A percentile compares a stretch with the other conserved stretches of the same genome.
Evolutionary conservation across 1,140 invertebrate genomes (phyloP).

Genomic region (Dendrolimus kikuchii): DNA sequence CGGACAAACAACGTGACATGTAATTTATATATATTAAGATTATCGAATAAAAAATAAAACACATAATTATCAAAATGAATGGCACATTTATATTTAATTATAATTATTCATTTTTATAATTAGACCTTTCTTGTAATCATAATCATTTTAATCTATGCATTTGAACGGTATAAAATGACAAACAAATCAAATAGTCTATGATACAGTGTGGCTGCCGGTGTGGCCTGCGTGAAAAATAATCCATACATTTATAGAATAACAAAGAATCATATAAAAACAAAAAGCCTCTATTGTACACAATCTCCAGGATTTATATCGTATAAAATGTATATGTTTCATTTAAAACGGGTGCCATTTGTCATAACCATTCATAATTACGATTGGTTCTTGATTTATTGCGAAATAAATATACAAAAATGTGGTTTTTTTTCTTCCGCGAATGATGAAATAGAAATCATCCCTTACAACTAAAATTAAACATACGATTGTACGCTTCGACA

Average conservation of each 20-base stretch:
- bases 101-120: constrained; percentile 71
- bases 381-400: constrained; percentile 30
- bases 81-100: constrained; percentile 72
- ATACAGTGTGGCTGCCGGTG: constrained; percentile 27
- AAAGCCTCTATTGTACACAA: constrained; percentile 50
- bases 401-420: constrained; percentile 32
- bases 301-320: constrained; percentile 37
- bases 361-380: constrained; percentile 21
- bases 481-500: constrained; percentile 27
- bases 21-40: too few relatives aligned
- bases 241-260: constrained; percentile 21
- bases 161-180: constrained; percentile 36
- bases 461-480: constrained; percentile 8
- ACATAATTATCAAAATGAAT: constrained; percentile 68
- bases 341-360: constrained; percentile 5
- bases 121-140: constrained; percentile 63
- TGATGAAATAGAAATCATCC: constrained; percentile 22
- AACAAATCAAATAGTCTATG: constrained; percentile 33
- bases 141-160: constrained; percentile 60
- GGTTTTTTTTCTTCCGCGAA: constrained; percentile 10
- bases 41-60: constrained; percentile 45
- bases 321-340: constrained; percentile 26
- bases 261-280: constrained; percentile 26
- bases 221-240: constrained; percentile 15
- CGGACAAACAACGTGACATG: too few relatives aligned